Conservation (phyloP, 1,140 invertebrate genomes). For the Drusus annulatus region DNA sequence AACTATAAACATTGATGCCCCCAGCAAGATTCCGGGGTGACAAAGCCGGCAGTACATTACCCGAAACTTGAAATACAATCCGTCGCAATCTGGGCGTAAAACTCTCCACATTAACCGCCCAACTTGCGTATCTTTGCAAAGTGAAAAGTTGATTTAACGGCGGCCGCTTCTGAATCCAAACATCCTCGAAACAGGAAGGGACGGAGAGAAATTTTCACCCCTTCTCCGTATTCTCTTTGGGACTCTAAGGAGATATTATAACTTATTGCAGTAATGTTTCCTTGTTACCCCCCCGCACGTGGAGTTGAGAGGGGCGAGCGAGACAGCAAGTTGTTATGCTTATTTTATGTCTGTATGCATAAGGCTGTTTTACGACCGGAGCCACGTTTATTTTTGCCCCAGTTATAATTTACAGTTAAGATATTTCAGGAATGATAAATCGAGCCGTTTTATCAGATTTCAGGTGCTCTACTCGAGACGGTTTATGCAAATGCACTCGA, state of each 20-base stretch:
- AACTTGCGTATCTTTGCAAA: constrained; percentile 41
- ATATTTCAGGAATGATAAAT: constrained; percentile 31
- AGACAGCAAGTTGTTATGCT: constrained; percentile 5
- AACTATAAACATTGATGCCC: no score
- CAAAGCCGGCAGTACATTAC: constrained; percentile 14
- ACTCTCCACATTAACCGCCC: constrained; percentile 23
- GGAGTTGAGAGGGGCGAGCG: constrained; percentile 16
- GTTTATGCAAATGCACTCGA: constrained; percentile 15
- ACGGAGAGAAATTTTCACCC: constrained; percentile 26
- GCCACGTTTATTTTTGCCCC: constrained; percentile 45
- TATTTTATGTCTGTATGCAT: constrained; percentile 51
- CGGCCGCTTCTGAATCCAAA: constrained; percentile 35
- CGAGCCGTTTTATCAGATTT: constrained; percentile 37
- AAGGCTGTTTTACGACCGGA: constrained; percentile 45
- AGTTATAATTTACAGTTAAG: constrained; percentile 46
- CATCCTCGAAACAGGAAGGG: constrained; percentile 21
- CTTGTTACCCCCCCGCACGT: constrained; percentile 56
- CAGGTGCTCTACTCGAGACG: constrained; percentile 9
- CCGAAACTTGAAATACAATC: constrained; percentile 31
- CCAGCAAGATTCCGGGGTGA: not conserved
- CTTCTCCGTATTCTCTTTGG: constrained; percentile 42
- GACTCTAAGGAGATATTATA: constrained; percentile 55
- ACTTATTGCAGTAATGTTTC: constrained; percentile 60
- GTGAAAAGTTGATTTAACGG: constrained; percentile 50
- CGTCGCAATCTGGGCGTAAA: constrained; percentile 14